Conservation (phyloP, 2,113 vertebrate species). For the Azemiops feae region DNA sequence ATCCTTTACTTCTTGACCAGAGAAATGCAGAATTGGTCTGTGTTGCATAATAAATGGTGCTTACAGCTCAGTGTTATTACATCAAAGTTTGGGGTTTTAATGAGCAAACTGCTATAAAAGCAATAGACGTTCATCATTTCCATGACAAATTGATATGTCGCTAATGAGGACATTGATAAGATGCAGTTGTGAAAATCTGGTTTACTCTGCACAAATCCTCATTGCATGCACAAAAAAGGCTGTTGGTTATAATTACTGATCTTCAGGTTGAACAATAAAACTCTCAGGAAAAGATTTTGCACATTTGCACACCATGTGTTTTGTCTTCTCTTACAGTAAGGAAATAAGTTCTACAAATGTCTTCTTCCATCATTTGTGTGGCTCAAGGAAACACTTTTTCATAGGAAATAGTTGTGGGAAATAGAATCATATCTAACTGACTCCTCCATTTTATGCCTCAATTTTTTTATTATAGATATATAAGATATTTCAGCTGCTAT, state of each 20-base stretch:
- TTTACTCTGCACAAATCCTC: background rate
- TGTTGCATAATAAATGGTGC: background rate
- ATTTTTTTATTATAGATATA: background rate
- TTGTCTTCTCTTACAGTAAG: background rate
- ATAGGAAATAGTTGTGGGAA: too few relatives aligned
- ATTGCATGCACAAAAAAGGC: background rate
- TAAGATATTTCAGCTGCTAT: background rate
- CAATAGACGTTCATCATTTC: background rate
- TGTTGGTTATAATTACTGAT: background rate
- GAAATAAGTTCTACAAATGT: background rate
- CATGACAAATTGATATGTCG: background rate
- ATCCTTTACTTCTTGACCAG: slow-evolving; percentile 76
- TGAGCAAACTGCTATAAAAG: background rate
- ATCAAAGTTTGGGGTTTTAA: background rate
- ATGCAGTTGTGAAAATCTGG: background rate
- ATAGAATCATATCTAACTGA: background rate
- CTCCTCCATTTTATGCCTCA: background rate
- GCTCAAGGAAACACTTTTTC: too few relatives aligned
- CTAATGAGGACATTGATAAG: background rate
- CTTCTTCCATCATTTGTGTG: background rate
- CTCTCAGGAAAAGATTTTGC: background rate
- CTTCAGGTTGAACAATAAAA: background rate
- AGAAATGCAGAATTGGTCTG: background rate
- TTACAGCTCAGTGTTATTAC: background rate
- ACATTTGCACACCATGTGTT: background rate